Evolutionary conservation across 2,888 invertebrate genomes (phyloP), one percentile per base, ranked within the genome.

Genomic region (Nymphalis polychloros): DNA sequence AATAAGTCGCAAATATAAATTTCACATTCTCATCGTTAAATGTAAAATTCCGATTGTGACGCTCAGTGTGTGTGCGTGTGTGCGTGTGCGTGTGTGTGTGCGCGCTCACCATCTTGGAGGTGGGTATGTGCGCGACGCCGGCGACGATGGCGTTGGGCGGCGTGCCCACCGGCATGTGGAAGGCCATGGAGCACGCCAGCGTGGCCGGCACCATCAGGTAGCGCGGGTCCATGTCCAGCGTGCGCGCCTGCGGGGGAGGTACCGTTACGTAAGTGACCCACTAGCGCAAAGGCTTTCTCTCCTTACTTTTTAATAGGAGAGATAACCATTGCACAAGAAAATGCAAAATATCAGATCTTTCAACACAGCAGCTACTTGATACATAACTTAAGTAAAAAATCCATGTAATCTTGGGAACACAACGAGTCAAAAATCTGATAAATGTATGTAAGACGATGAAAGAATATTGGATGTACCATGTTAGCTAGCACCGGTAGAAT

Each of bases 71-170:
- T 17, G 16, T 1, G n/a, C 50, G 13, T 27, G 35, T 19, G 2
- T 35, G 0, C 17, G 17, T 17, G 16, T 1, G n/a, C 50, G 13
- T 27, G 35, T 19, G 2, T 19, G n/a, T 57, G n/a, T 41, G 41
- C 48, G 17, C 19, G 17, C 86, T 84, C 79, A 96, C 95, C 95
- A 97, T 97, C 79, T 97, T 96, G 69, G 94, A 93, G 8, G 96
- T 96, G 73, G 94, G 94, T 88, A 97, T 97, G 77, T 95, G 95
- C 2, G 96, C 96, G 16, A 96, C 96, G 0, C 96, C 96, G 23
- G 97, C 97, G 0, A 97, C 98, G 70, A 99, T 97, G 5, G 98
- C 98, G 88, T 98, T 98, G 19, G 98, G 98, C 2, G 98, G 98
- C 0, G 98, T 98, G 60, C 98, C 98, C 17, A 98, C 98, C 0